Evolutionary conservation across 2,113 vertebrate genomes (phyloP).

Genomic region (Engystomops pustulosus): DNA sequence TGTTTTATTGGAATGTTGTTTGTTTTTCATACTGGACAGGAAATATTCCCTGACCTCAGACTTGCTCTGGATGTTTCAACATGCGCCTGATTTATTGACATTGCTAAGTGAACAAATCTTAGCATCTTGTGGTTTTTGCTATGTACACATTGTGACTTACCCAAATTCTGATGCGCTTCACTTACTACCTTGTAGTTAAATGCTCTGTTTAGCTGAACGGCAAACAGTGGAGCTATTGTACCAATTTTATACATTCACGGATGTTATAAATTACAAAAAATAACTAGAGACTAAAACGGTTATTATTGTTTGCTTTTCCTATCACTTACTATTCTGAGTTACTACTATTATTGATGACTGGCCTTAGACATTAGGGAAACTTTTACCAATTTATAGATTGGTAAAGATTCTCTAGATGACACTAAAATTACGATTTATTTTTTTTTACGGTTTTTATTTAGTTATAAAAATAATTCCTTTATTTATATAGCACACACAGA

Average conservation of each 20-base stretch:
- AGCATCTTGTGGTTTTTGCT: slow-evolving; percentile 42
- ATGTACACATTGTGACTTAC: slow-evolving; percentile 6
- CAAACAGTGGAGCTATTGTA: background rate
- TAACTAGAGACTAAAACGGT: background rate
- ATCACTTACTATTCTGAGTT: no score
- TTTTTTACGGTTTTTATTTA: no score
- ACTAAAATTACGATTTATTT: no score
- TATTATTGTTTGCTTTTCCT: background rate
- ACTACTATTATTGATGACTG: no score
- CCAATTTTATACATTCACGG: background rate
- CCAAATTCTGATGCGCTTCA: slow-evolving; percentile 29
- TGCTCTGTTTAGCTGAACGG: background rate
- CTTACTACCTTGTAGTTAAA: slow-evolving; percentile 38
- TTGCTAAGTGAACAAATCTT: slow-evolving; percentile 40
- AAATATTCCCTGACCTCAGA: slow-evolving; percentile 53
- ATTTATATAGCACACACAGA: no score
- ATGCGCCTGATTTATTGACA: slow-evolving; percentile 49
- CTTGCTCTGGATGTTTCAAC: slow-evolving; percentile 41
- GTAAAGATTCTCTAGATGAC: no score
- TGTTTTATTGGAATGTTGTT: slow-evolving; percentile 46
- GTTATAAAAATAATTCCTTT: no score
- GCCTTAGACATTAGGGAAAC: no score
- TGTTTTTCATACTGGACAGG: slow-evolving; percentile 47
- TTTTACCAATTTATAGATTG: no score
- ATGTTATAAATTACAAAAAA: background rate